Base-by-base conservation (phyloP, 30 jellyfish, hydroid and myxozoan genomes). In the Mastigias papua region DNA sequence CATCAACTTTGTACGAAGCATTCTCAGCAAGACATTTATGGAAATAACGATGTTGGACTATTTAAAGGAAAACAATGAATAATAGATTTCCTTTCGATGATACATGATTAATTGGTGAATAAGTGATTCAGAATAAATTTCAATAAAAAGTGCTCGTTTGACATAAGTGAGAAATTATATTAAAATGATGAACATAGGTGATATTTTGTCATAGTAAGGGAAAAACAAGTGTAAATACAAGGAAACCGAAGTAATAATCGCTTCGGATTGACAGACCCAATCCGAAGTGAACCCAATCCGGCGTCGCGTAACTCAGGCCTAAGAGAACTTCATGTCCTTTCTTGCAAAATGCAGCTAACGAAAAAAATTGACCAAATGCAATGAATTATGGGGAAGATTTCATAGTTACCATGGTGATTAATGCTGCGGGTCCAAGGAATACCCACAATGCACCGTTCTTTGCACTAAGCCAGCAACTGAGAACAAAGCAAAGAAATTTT, bases 381-480 rank as follows among this genome's bases (percentile, higher is more conserved):
- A 26, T 9, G 7, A 65, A 65, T 17, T 3, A 32, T 26, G 46
- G 23, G 2, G 23, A 25, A 22, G 4, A 28, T 9, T 9, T 4
- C 20, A 73, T 46, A 15, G 21, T 57, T 31, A 78, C 88, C 88
- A 57, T 54, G 0, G 58, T 33, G 19, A 78, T 78, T 22, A 60
- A 1, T 23, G 88, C 32, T 20, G 57, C 88, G 0, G 88, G 88
- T 3, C 28, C 65, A 0, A 78, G 88, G 30, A 78, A 78, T 30
- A 78, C 65, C 88, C 88, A 78, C 25, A 78, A 10, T 31, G 88
- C 67, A 17, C 88, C 88, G 29, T 62, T 78, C 23, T 78, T 62
- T 11, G 31, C 17, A 23, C 64, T 7, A 29, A 78, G 75, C 88
- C 88, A 78, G 78, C 88, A 78, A 31, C 88, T 78, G 28, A 23